Evolutionary conservation across 2,113 vertebrate genomes (phyloP).

Genomic region (Lipotes vexillifer): DNA sequence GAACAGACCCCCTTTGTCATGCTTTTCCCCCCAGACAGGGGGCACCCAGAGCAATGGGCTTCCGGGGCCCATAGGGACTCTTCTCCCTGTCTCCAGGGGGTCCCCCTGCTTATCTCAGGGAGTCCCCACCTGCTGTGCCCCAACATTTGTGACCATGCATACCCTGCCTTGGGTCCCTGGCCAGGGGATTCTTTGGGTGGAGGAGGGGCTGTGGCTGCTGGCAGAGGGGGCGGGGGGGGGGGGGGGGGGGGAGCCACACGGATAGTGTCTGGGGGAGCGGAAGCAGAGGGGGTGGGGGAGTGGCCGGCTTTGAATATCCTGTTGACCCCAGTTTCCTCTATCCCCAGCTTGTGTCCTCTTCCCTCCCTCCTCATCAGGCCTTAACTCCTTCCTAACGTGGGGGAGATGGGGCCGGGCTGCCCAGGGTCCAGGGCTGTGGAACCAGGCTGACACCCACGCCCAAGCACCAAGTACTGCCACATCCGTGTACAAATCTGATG

Average conservation of each 20-base stretch:
- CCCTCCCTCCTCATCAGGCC: constrained; percentile 42
- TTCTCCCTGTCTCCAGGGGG: not conserved
- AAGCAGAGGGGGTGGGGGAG: constrained; percentile 60
- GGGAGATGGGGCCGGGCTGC: not conserved
- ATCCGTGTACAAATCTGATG: not conserved
- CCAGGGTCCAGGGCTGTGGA: not conserved
- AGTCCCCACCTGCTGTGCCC: not conserved
- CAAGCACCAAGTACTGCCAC: fast-evolving
- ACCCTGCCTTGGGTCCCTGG: not conserved
- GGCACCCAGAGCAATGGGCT: constrained; percentile 17
- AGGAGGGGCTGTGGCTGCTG: constrained; percentile 49
- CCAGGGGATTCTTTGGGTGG: constrained; percentile 43
- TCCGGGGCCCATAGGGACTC: not conserved
- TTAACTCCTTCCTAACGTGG: constrained; percentile 65
- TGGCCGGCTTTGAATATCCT: constrained; percentile 66
- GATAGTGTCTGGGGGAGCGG: constrained; percentile 38
- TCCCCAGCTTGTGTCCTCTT: constrained; percentile 39
- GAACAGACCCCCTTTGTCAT: constrained; percentile 68
- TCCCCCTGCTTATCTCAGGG: not conserved
- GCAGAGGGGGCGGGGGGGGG: not conserved
- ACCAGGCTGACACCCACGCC: not conserved
- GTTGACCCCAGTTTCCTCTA: constrained; percentile 72
- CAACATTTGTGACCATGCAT: not conserved
- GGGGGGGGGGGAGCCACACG: constrained; percentile 64
- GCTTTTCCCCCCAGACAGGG: not conserved